These are phyloP conservation scores for Spheniscus mendiculus DNA, from an alignment of 2,113 vertebrate genomes.

Conservation along the genomic window DNA sequence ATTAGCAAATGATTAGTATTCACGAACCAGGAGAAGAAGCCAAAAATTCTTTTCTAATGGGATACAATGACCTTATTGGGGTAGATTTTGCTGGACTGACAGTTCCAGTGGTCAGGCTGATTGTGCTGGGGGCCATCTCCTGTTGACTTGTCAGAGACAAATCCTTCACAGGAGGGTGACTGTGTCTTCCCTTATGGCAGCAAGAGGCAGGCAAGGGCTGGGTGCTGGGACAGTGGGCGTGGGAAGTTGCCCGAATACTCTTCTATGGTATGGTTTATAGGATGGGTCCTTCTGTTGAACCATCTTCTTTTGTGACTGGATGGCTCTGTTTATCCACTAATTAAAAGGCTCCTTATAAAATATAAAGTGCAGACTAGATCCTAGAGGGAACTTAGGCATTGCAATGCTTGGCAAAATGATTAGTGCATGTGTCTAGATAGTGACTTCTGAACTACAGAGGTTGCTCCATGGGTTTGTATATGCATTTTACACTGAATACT, in stretches of 20 bases:
- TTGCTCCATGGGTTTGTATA: not conserved
- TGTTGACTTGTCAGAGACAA: not conserved
- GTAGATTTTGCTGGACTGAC: not conserved
- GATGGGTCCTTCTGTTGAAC: not conserved
- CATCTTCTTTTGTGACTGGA: not conserved
- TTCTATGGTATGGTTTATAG: not conserved
- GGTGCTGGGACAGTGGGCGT: not conserved
- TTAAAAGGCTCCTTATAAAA: not conserved
- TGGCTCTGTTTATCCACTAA: not conserved
- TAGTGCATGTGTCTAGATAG: not conserved
- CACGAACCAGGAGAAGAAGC: not conserved
- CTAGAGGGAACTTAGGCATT: not conserved
- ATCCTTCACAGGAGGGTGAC: not conserved
- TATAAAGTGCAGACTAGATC: not conserved
- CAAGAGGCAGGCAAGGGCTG: not conserved
- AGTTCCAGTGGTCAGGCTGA: not conserved
- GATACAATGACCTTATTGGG: not conserved
- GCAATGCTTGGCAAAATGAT: not conserved
- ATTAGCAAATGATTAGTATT: conserved; percentile 50
- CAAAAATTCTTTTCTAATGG: conserved; percentile 26
- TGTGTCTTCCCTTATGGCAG: not conserved
- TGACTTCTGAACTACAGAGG: not conserved
- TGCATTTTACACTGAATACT: not conserved
- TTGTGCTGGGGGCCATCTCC: not conserved
- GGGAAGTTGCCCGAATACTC: not conserved